Conservation (phyloP, 2,113 vertebrate genomes). For the Pyxicephalus adspersus region DNA sequence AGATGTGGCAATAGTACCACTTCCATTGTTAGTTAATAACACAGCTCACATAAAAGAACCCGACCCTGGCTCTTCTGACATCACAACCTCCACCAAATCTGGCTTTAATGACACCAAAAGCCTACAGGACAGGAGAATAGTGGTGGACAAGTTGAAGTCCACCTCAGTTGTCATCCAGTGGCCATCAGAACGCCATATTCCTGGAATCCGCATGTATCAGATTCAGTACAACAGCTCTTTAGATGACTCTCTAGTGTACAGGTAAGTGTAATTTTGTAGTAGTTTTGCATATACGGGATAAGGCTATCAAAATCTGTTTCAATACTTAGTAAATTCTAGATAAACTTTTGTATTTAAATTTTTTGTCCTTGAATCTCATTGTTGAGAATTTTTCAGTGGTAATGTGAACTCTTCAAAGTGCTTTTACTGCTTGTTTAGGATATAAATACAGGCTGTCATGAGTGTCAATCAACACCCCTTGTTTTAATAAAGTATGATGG, state of each 20-base stretch:
- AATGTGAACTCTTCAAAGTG: no score
- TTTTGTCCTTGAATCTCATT: no score
- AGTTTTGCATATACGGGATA: no score
- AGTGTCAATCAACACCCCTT: no score
- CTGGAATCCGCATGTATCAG: constrained; percentile 92
- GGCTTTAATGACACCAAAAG: constrained; percentile 83
- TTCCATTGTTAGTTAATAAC: constrained; percentile 85
- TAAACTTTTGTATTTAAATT: no score
- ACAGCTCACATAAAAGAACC: constrained; percentile 80
- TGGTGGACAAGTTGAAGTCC: constrained; percentile 82
- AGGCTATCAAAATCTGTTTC: no score
- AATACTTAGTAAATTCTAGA: no score
- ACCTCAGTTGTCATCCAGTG: constrained; percentile 87
- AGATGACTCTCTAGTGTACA: constrained; percentile 92
- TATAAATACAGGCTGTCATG: no score
- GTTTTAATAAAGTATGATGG: no score
- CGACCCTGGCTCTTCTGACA: constrained; percentile 86
- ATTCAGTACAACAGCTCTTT: constrained; percentile 93
- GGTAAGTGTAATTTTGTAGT: constrained; percentile 67
- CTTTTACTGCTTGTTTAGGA: no score
- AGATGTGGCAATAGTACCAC: constrained; percentile 84
- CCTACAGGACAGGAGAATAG: constrained; percentile 75
- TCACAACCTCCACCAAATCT: constrained; percentile 85
- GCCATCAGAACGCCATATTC: constrained; percentile 86
- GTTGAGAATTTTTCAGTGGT: no score